phyloP scores from a whole-genome alignment of 1,140 invertebrate species.

The Caenorhabditis latens region DNA sequence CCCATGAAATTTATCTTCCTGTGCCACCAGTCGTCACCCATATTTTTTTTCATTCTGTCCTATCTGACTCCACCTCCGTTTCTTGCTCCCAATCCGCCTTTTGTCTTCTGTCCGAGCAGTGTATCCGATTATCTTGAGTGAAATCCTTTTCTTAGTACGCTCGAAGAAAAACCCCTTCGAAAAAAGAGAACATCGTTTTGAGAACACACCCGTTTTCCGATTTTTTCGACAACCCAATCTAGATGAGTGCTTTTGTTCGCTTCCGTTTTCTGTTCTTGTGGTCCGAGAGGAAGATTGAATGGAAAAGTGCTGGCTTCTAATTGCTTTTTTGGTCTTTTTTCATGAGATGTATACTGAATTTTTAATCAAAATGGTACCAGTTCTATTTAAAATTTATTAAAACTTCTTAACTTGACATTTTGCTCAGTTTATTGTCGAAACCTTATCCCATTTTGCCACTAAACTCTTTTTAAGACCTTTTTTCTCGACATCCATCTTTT shows the following conservation, averaged over 20 bases:
- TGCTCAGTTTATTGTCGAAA: too few relatives aligned
- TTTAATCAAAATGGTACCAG: too few relatives aligned
- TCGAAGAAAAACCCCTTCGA: neutral
- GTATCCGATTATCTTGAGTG: slow-evolving; percentile 29
- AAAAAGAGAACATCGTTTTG: slow-evolving; percentile 18
- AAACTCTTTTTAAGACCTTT: neutral
- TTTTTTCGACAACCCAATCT: slow-evolving; percentile 19
- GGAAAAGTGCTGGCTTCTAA: neutral
- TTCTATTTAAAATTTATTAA: too few relatives aligned
- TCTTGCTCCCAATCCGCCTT: neutral
- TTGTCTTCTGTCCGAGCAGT: slow-evolving; percentile 14
- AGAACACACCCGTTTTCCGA: neutral
- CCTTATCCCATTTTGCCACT: too few relatives aligned
- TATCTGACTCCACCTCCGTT: neutral
- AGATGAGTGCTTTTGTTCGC: neutral
- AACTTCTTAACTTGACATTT: too few relatives aligned
- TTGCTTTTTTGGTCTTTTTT: neutral
- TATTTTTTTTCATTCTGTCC: neutral
- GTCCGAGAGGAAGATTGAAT: neutral
- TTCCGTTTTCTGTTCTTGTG: neutral
- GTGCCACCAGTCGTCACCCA: neutral
- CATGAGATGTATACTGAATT: too few relatives aligned
- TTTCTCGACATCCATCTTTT: too few relatives aligned
- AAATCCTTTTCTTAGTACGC: neutral
- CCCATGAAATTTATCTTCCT: neutral